Conservation (phyloP, 2,113 vertebrate genomes). For the Pontoporia blainvillei region DNA sequence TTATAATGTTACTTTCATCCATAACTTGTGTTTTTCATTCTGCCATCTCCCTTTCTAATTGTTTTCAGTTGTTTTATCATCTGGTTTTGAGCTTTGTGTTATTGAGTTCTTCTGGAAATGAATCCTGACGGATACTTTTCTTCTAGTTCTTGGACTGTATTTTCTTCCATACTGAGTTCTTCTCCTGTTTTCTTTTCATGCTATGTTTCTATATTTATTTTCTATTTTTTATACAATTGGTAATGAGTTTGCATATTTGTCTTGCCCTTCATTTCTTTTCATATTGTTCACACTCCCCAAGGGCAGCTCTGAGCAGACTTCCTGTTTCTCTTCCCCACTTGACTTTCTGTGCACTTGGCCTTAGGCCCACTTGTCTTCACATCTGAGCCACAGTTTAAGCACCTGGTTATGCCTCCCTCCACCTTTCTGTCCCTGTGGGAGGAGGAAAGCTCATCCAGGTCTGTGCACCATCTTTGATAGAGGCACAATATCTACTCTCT, state of each 20-base stretch:
- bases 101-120: conserved; percentile 22
- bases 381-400: not conserved
- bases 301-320: not conserved
- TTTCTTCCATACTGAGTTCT: not conserved
- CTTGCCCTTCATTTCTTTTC: not conserved
- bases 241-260: not conserved
- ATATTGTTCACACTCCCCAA: not conserved
- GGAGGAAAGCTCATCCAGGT: not conserved
- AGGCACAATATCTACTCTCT: not conserved
- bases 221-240: not conserved
- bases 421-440: not conserved
- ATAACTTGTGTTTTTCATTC: not conserved
- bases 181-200: not conserved
- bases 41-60: not conserved
- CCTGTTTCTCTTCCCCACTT: not conserved
- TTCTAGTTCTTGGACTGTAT: not conserved
- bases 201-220: not conserved
- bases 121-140: not conserved
- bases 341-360: not conserved
- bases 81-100: not conserved
- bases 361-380: not conserved
- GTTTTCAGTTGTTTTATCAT: not conserved
- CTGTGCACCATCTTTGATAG: not conserved
- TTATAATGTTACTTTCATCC: not conserved
- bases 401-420: not conserved